Evolutionary conservation across 2,113 vertebrate genomes (phyloP).

Genomic region (Ceuthmochares aereus): DNA sequence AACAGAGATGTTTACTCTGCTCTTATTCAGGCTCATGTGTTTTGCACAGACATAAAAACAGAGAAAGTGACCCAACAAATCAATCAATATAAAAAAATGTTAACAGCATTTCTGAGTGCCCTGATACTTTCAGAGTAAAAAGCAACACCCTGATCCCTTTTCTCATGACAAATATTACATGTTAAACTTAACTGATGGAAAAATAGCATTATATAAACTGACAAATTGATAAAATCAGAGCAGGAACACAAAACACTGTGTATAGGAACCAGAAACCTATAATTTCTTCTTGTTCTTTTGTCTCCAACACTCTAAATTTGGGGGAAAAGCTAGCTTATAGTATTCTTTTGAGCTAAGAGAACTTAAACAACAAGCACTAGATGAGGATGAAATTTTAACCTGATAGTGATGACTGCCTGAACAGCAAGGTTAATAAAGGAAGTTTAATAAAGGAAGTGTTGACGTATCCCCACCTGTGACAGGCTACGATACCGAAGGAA

Average conservation of each 20-base stretch:
- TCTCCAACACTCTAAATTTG: background rate
- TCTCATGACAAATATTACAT: background rate
- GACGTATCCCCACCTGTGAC: background rate
- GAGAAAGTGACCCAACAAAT: background rate
- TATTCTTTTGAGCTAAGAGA: background rate
- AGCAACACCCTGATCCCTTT: background rate
- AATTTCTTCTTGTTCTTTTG: background rate
- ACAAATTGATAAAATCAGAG: background rate
- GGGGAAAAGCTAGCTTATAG: background rate
- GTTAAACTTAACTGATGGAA: background rate
- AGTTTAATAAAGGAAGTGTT: background rate
- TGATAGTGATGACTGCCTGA: background rate
- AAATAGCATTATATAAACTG: background rate
- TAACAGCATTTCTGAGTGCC: background rate
- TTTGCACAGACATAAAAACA: background rate
- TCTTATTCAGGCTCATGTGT: background rate
- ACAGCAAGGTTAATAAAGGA: background rate
- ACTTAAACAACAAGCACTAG: background rate
- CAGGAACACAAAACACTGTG: background rate
- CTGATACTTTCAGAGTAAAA: background rate
- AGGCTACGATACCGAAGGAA: background rate
- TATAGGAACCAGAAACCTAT: background rate
- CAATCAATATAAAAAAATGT: background rate
- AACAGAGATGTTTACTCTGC: slow-evolving; percentile 13
- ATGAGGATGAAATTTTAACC: background rate